A percentile compares a stretch with the other conserved stretches of the same genome.
Evolutionary conservation across 2,888 invertebrate species (phyloP).

Genomic region (Kryphioiulus occultus): DNA sequence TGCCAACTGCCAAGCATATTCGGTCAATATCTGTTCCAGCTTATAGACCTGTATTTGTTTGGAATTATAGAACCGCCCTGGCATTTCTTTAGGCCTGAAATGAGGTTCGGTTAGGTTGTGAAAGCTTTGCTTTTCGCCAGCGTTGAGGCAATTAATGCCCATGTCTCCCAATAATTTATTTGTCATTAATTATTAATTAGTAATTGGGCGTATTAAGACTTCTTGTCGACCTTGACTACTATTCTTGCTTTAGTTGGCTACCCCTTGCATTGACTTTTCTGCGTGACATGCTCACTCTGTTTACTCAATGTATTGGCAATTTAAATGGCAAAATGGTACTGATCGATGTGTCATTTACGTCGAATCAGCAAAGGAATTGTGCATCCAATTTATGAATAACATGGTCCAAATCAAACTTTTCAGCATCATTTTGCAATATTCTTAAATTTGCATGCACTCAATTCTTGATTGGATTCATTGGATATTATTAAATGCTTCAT

Average conservation of each 20-base stretch:
- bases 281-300: neutral
- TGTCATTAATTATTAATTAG: too few relatives aligned
- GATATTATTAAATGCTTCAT: too few relatives aligned
- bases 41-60: neutral
- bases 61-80: neutral
- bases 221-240: too few relatives aligned
- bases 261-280: too few relatives aligned
- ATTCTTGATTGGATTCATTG: too few relatives aligned
- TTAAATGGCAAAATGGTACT: neutral
- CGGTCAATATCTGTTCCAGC: neutral
- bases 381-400: neutral
- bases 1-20: neutral
- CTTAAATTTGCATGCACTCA: too few relatives aligned
- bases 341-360: too few relatives aligned
- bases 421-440: too few relatives aligned
- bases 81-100: neutral
- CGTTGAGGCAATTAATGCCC: neutral
- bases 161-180: neutral
- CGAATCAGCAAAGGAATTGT: neutral
- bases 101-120: neutral
- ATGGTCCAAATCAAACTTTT: neutral
- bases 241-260: too few relatives aligned
- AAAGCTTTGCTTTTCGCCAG: neutral
- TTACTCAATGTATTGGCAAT: neutral
- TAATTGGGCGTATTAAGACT: too few relatives aligned